phyloP scores from a whole-genome alignment of 2,888 invertebrate species.

The Diachrysia chrysitis region DNA sequence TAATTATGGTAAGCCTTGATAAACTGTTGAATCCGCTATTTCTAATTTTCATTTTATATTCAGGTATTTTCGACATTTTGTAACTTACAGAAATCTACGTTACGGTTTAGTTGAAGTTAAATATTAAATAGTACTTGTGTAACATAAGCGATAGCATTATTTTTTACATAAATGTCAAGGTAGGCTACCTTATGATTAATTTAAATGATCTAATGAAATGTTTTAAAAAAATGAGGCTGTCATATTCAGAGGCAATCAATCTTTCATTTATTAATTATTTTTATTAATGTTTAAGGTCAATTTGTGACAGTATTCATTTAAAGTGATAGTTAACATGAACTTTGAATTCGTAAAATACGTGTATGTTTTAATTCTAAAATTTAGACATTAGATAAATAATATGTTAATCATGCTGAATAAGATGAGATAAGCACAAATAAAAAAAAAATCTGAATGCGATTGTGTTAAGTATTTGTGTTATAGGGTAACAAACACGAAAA shows the following conservation, averaged over 20 bases:
- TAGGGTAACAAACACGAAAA: too few species aligned
- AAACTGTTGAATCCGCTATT: not conserved
- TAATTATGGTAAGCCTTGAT: not conserved
- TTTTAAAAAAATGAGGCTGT: not conserved
- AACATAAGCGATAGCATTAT: not conserved
- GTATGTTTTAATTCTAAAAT: not conserved
- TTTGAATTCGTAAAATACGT: too few species aligned
- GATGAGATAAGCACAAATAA: not conserved
- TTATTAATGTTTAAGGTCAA: not conserved
- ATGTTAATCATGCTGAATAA: not conserved
- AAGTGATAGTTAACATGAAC: not conserved
- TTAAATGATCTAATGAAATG: not conserved
- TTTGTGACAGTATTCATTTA: not conserved
- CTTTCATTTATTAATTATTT: not conserved
- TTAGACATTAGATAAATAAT: not conserved
- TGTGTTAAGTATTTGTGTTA: too few species aligned
- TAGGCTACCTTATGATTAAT: not conserved
- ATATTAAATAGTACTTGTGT: not conserved
- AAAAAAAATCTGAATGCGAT: too few species aligned
- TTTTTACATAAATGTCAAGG: constrained; percentile 6
- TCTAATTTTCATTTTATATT: not conserved
- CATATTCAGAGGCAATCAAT: not conserved
- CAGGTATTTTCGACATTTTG: not conserved
- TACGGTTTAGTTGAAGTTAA: not conserved
- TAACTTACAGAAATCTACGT: not conserved